Evolutionary conservation across 2,888 invertebrate genomes (phyloP).

Genomic region (Polia nebulosa): DNA sequence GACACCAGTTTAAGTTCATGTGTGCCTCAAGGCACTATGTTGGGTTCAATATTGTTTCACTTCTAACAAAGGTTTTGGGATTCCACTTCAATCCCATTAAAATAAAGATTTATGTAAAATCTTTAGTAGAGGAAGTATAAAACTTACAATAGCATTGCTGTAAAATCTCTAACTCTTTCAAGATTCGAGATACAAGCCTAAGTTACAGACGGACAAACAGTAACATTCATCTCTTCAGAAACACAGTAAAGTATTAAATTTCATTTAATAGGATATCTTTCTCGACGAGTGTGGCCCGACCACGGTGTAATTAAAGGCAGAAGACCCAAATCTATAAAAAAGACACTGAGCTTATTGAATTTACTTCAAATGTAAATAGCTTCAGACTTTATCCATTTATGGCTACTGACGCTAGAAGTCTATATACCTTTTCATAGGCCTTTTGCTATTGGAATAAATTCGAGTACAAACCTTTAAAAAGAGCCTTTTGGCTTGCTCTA

Average conservation of each 20-base stretch:
- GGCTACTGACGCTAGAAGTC: background rate
- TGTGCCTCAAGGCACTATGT: background rate
- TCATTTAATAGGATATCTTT: constrained; percentile 53
- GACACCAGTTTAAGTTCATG: background rate
- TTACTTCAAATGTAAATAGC: background rate
- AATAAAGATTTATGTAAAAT: background rate
- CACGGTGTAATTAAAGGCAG: constrained; percentile 11
- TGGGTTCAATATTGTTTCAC: background rate
- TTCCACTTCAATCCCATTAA: background rate
- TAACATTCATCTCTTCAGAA: constrained; percentile 47
- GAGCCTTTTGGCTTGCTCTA: background rate
- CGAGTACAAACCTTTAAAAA: background rate
- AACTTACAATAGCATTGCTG: background rate
- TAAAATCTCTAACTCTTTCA: background rate
- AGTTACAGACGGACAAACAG: constrained; percentile 24
- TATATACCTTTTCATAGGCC: background rate
- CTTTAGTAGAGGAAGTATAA: no score
- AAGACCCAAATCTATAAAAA: constrained; percentile 6
- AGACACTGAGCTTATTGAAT: background rate
- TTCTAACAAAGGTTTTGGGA: background rate
- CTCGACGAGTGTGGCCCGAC: constrained; percentile 38
- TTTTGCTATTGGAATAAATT: background rate
- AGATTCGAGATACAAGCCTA: background rate
- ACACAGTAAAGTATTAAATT: constrained; percentile 55
- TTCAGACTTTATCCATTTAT: background rate